Percentiles rank a stretch among this genome's conserved stretches.
Conservation (phyloP, 2,113 vertebrate genomes). For the Anseranas semipalmata region DNA sequence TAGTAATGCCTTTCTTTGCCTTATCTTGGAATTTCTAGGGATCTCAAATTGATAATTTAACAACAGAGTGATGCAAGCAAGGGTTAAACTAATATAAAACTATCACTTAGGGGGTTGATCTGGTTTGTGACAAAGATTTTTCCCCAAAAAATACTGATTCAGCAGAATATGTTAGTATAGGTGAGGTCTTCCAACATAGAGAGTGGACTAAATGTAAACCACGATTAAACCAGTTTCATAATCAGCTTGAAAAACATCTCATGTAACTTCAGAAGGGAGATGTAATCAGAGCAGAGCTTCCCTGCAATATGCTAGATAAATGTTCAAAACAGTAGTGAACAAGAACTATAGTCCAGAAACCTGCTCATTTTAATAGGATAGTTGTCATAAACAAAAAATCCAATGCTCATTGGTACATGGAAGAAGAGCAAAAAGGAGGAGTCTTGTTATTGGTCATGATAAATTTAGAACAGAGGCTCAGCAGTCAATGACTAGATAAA, state of each 20-base stretch:
- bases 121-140: neutral
- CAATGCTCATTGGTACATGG: neutral
- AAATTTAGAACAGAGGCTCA: neutral
- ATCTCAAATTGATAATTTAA: neutral
- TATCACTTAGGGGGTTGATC: neutral
- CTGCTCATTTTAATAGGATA: neutral
- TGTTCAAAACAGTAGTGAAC: neutral
- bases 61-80: neutral
- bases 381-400: neutral
- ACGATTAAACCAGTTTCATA: neutral
- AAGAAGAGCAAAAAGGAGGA: neutral
- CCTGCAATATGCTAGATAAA: neutral
- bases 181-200: neutral
- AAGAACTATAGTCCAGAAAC: neutral
- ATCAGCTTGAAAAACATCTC: neutral
- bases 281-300: neutral
- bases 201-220: neutral
- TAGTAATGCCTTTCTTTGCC: neutral
- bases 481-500: neutral
- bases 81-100: neutral
- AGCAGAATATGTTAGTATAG: neutral
- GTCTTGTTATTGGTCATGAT: neutral
- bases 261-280: neutral
- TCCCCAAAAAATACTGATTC: neutral
- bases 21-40: neutral